Percentiles rank a stretch among this genome's conserved stretches.
Conservation (phyloP, 1,140 invertebrate genomes). For the Drosophila arawakana region DNA sequence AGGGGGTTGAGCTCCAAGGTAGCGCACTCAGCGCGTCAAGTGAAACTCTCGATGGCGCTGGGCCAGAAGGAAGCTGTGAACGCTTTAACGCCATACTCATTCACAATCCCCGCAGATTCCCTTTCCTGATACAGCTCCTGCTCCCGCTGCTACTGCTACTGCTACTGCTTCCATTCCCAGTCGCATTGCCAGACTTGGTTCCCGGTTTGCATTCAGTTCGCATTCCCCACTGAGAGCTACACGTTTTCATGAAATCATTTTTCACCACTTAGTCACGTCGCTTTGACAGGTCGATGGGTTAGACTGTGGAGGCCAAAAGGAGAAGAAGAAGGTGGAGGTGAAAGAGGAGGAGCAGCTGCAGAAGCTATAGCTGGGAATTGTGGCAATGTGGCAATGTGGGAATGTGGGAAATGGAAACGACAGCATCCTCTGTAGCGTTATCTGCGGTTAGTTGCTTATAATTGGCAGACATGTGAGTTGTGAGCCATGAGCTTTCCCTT, state of each 20-base stretch:
- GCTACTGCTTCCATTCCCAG: conserved; percentile 9
- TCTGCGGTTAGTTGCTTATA: conserved; percentile 82
- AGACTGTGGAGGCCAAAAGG: conserved; percentile 1
- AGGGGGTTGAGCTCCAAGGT: conserved; percentile 28
- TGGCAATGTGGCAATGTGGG: conserved; percentile 47
- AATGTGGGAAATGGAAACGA: conserved; percentile 47
- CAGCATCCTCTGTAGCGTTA: conserved; percentile 75
- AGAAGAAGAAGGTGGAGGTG: conserved; percentile 3
- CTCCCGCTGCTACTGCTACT: neutral
- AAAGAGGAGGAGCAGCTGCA: conserved; percentile 4
- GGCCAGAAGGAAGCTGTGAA: conserved; percentile 48
- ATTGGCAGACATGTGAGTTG: conserved; percentile 79
- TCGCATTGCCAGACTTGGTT: conserved; percentile 6
- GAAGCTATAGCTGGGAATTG: conserved; percentile 15
- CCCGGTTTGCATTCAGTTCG: conserved; percentile 58
- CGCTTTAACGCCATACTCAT: conserved; percentile 45
- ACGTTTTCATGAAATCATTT: conserved; percentile 82
- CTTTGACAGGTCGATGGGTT: conserved; percentile 66
- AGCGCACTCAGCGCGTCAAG: conserved; percentile 43
- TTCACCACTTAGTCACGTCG: conserved; percentile 82
- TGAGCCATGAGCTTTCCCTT: conserved; percentile 33
- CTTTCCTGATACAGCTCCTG: neutral
- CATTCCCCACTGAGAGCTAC: conserved; percentile 73
- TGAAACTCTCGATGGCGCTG: conserved; percentile 41
- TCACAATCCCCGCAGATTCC: neutral